Conservation (phyloP, 2,113 vertebrate genomes). For the Cariama cristata region DNA sequence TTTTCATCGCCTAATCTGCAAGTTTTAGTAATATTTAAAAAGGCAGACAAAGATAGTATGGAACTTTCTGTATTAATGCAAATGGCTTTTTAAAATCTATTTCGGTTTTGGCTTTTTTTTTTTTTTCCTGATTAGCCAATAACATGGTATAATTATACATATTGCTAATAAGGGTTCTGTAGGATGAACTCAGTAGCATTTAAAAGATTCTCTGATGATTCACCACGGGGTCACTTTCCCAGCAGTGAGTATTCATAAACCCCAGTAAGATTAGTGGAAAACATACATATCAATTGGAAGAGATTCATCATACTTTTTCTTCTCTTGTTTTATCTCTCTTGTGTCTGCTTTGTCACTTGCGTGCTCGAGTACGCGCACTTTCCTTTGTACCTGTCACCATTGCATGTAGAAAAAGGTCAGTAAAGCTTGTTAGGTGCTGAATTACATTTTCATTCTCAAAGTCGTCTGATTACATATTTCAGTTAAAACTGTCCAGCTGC, state of each 20-base stretch:
- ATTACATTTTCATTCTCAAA: neutral
- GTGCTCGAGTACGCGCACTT: neutral
- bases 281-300: neutral
- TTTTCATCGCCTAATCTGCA: neutral
- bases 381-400: neutral
- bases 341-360: neutral
- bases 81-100: neutral
- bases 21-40: neutral
- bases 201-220: neutral
- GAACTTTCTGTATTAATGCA: neutral
- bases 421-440: neutral
- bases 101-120: neutral
- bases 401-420: neutral
- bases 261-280: neutral
- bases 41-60: neutral
- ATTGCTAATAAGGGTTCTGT: neutral
- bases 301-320: neutral
- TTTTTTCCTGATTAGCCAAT: neutral
- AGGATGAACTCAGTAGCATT: neutral
- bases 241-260: neutral
- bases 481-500: neutral
- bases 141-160: neutral
- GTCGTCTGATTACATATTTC: accelerated
- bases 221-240: neutral
- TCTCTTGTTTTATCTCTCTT: neutral